These are phyloP conservation scores for Helicoverpa zea DNA, from an alignment of 1,140 invertebrate genomes.

Conservation along the genomic window DNA sequence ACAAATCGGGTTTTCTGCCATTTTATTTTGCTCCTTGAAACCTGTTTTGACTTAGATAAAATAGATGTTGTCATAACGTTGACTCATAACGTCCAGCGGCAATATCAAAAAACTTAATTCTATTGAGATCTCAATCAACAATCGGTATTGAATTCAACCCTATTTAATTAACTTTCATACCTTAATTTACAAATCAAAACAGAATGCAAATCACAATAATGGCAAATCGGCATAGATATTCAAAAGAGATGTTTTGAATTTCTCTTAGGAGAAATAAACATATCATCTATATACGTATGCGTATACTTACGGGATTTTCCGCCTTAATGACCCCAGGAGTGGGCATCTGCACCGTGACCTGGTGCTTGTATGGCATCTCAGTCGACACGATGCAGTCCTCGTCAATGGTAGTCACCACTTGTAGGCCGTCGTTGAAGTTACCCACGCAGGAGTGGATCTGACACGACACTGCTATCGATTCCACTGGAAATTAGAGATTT, in stretches of 20 bases:
- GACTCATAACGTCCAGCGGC: no score
- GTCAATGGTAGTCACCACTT: slow-evolving; percentile 66
- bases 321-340: not conserved
- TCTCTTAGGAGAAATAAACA: not conserved
- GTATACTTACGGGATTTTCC: not conserved
- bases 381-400: slow-evolving; percentile 53
- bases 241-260: not conserved
- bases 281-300: no score
- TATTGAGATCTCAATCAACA: no score
- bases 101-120: no score
- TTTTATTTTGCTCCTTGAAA: no score
- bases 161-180: no score
- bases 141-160: no score
- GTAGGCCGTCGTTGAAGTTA: slow-evolving; percentile 79
- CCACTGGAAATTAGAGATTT: slow-evolving; percentile 51
- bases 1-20: no score
- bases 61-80: no score
- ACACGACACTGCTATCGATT: slow-evolving; percentile 60
- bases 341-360: not conserved
- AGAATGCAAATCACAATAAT: no score
- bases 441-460: slow-evolving; percentile 71
- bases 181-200: no score
- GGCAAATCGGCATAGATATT: not conserved
- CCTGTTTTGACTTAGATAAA: no score
- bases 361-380: not conserved